These are phyloP conservation scores for Pteruthius melanotis DNA, from an alignment of 2,113 vertebrate genomes.

Conservation along the genomic window DNA sequence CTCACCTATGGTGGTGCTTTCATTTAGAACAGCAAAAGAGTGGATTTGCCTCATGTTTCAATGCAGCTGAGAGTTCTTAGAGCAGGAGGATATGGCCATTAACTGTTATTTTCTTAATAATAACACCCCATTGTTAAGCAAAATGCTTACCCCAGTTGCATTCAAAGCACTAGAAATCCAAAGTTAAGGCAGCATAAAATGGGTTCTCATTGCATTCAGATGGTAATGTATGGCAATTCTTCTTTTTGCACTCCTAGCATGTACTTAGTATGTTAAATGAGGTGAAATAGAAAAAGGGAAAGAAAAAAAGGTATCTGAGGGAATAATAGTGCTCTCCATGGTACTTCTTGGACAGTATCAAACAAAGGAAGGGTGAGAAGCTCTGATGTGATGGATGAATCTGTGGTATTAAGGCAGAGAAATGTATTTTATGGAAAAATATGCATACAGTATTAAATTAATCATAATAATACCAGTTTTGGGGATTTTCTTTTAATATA, in stretches of 20 bases:
- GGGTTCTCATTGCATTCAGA: slow-evolving; percentile 16
- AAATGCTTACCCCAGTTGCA: slow-evolving; percentile 6
- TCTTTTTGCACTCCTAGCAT: not conserved
- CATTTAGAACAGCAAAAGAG: slow-evolving; percentile 6
- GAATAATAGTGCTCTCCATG: not conserved
- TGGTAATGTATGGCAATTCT: not conserved
- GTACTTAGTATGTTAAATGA: slow-evolving; percentile 2
- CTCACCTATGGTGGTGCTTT: not conserved
- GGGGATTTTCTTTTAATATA: not conserved
- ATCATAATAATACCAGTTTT: not conserved
- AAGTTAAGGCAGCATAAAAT: slow-evolving; percentile 44
- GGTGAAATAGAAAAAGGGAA: not conserved
- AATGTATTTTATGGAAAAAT: not conserved
- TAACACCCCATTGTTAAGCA: slow-evolving; percentile 37
- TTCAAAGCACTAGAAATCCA: slow-evolving; percentile 33
- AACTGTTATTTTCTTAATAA: slow-evolving; percentile 63
- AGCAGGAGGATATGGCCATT: slow-evolving; percentile 46
- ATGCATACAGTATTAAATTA: not conserved
- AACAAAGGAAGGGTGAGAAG: not conserved
- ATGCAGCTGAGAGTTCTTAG: not conserved
- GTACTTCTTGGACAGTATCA: not conserved
- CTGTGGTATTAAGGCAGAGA: not conserved
- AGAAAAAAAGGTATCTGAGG: not conserved
- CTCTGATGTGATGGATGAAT: not conserved
- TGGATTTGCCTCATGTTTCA: slow-evolving; percentile 23